These are phyloP conservation scores for Apodemus speciosus DNA, from an alignment of 2,113 vertebrate genomes.

Conservation along the genomic window DNA sequence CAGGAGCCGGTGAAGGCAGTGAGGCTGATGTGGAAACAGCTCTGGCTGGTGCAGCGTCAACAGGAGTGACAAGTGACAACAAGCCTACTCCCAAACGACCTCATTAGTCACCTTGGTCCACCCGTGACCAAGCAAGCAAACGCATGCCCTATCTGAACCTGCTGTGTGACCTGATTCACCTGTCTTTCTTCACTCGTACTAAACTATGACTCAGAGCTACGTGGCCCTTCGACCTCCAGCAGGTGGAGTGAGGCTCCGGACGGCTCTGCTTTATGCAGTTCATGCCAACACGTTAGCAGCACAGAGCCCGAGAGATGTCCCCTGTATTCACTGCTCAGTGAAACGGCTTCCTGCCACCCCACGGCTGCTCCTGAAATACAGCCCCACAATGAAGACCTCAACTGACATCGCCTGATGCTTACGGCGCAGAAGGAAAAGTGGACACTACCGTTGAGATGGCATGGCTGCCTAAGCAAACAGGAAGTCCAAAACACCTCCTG, in stretches of 20 bases:
- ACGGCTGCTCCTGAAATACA: background rate
- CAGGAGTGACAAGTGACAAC: no score
- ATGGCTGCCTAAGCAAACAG: background rate
- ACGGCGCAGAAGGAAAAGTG: background rate
- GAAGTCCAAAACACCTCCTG: background rate
- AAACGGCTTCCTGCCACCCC: background rate
- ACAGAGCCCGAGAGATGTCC: background rate
- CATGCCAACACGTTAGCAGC: background rate
- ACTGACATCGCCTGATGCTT: background rate
- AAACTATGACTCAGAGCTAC: background rate
- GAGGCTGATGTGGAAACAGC: fast-evolving
- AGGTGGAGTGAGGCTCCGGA: background rate
- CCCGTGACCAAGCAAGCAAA: no score
- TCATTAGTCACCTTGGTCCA: fast-evolving
- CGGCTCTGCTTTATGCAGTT: background rate
- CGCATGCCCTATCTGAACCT: fast-evolving
- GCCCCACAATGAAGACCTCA: background rate
- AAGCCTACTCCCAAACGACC: background rate
- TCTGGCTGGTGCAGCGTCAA: fast-evolving
- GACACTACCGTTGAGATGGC: background rate
- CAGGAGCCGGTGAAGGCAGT: background rate
- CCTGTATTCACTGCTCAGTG: background rate
- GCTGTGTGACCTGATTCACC: fast-evolving
- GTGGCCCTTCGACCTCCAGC: background rate
- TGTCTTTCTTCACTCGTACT: background rate